phyloP scores from a whole-genome alignment of 2,113 vertebrate genomes.

The Budorcas taxicolor region DNA sequence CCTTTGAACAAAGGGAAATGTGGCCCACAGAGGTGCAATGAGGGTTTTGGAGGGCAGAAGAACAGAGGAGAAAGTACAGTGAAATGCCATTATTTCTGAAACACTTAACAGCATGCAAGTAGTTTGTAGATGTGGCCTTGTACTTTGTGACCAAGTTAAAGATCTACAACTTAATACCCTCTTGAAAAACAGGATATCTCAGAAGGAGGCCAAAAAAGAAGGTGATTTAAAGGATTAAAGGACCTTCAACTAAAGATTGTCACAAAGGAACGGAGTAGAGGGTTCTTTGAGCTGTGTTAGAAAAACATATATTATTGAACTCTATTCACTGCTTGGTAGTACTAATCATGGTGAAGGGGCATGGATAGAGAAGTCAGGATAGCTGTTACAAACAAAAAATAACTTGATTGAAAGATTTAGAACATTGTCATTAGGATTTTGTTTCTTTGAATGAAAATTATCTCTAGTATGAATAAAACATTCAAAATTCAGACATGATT shows the following conservation, averaged over 20 bases:
- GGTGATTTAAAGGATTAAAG: conserved; percentile 37
- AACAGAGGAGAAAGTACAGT: neutral
- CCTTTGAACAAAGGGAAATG: neutral
- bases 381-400: neutral
- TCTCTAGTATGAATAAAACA: neutral
- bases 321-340: neutral
- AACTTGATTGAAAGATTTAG: neutral
- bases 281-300: neutral
- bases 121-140: neutral
- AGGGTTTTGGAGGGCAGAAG: neutral
- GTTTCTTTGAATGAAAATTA: conserved; percentile 18
- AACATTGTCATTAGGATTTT: neutral
- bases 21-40: neutral
- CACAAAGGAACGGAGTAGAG: neutral
- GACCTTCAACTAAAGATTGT: neutral
- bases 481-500: conserved; percentile 4
- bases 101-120: neutral
- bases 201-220: conserved; percentile 28
- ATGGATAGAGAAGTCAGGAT: neutral
- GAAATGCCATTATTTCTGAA: neutral
- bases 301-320: neutral
- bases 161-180: conserved; percentile 1
- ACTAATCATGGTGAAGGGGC: neutral
- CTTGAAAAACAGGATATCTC: conserved; percentile 30
- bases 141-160: conserved; percentile 14